Conservation (phyloP, 2,888 invertebrate genomes). For the Tachina fera region DNA sequence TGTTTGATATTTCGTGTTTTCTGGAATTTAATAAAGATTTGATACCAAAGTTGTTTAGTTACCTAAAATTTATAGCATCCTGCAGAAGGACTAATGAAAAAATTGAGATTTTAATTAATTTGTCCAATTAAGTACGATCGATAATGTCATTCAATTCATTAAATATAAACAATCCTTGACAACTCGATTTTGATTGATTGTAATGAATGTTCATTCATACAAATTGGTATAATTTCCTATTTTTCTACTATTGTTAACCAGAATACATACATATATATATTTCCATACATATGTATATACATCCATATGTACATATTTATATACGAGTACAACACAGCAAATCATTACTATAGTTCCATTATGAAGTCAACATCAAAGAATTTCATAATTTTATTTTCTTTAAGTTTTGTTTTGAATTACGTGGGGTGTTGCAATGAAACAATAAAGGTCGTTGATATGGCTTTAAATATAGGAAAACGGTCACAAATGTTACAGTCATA, state of each 20-base stretch:
- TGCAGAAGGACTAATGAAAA: too few species aligned
- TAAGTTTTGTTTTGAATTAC: not conserved
- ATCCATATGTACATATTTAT: too few species aligned
- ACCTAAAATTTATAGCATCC: too few species aligned
- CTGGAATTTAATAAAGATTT: too few species aligned
- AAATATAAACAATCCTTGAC: not conserved
- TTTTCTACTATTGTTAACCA: not conserved
- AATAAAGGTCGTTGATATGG: constrained; percentile 50
- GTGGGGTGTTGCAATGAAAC: not conserved
- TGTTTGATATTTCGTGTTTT: too few species aligned
- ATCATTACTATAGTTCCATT: not conserved
- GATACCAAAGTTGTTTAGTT: too few species aligned
- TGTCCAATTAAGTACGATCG: not conserved
- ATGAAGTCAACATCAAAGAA: constrained; percentile 10
- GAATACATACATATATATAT: not conserved
- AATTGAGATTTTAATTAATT: too few species aligned
- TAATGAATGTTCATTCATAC: not conserved
- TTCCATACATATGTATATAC: not conserved
- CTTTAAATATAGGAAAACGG: constrained; percentile 25
- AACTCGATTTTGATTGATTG: not conserved
- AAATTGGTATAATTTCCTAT: not conserved
- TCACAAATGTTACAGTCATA: not conserved
- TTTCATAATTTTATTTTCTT: not conserved
- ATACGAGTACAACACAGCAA: too few species aligned
- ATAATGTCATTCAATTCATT: not conserved